phyloP scores from a whole-genome alignment of 2,113 vertebrate genomes.

The Mastomys coucha region DNA sequence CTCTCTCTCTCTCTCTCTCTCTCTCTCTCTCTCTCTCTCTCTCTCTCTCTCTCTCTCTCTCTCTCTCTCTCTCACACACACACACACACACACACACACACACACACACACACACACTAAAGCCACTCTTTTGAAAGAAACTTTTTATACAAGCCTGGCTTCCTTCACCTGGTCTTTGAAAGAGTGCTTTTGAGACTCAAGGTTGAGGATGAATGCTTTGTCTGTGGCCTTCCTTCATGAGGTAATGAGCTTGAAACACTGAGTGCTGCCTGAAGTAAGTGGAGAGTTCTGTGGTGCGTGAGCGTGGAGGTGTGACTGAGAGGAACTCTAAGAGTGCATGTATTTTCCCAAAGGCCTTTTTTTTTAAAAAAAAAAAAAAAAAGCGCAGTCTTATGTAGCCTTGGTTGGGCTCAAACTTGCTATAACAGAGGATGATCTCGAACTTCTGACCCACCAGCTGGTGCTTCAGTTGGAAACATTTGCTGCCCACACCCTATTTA shows the following conservation, averaged over 20 bases:
- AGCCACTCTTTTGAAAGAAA: constrained; percentile 63
- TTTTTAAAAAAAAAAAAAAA: no score
- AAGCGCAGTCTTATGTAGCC: neutral
- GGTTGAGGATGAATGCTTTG: constrained; percentile 49
- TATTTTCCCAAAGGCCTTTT: neutral
- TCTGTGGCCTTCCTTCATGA: constrained; percentile 39
- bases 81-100: neutral
- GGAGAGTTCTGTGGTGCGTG: neutral
- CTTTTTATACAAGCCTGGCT: constrained; percentile 51
- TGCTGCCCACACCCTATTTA: no score
- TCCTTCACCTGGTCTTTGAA: constrained; percentile 61
- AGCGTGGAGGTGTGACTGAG: neutral
- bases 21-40: no score
- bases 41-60: no score
- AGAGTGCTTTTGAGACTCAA: constrained; percentile 68
- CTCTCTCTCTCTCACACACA: neutral
- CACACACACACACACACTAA: neutral
- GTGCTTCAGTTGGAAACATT: neutral
- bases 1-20: no score
- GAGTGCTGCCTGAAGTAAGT: neutral
- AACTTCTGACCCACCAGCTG: neutral
- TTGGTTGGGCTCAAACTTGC: neutral
- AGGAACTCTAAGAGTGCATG: neutral
- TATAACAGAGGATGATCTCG: neutral
- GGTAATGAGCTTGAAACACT: neutral